Evolutionary conservation across 2,113 vertebrate genomes (phyloP), one percentile per base, ranked within the genome.

Genomic region (Etheostoma cragini): DNA sequence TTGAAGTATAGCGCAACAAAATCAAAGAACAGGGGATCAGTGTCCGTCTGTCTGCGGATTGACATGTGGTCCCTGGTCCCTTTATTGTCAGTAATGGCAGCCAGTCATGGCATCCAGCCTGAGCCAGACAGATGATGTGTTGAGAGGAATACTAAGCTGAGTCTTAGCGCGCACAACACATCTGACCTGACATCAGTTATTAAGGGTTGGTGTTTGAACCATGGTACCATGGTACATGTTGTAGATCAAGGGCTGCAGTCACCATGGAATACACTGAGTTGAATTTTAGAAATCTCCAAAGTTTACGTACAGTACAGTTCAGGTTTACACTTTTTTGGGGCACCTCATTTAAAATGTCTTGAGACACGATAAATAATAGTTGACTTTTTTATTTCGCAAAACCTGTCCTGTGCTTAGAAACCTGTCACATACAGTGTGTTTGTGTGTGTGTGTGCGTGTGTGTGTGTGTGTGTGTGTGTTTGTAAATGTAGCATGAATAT

Each of bases 61-160:
- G 57, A 73, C 57, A 57, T 60, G 62, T 42, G 50, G 38, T 38
- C 33, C 38, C 35, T 61, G 46, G 8, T 63, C 15, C 46, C 33
- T 52, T 77, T 69, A 7, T n/a, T 63, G 57, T 64, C 45, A 8
- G 64, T 47, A 57, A 49, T n/a, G 30, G n/a, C 65, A 38, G 46
- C 21, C 26, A n/a, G 53, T 64, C 52, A 19, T 21, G 58, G 24
- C 45, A 26, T 72, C 54, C 56, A 60, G 72, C 6, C 46, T 33
- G 42, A 72, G 54, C 26, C 21, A 6, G 66, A 63, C 61, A 63
- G 76, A 72, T 58, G 62, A 74, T 6, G 52, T 58, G 85, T 38
- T 78, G 81, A 78, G n/a, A 74, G 72, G 69, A 58, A 57, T 58
- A 45, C 38, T 83, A 63, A 68, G 76, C 76, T 22, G 8, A 42